Conservation (phyloP, 2,797 vertebrate genomes). For the Peromyscus eremicus region DNA sequence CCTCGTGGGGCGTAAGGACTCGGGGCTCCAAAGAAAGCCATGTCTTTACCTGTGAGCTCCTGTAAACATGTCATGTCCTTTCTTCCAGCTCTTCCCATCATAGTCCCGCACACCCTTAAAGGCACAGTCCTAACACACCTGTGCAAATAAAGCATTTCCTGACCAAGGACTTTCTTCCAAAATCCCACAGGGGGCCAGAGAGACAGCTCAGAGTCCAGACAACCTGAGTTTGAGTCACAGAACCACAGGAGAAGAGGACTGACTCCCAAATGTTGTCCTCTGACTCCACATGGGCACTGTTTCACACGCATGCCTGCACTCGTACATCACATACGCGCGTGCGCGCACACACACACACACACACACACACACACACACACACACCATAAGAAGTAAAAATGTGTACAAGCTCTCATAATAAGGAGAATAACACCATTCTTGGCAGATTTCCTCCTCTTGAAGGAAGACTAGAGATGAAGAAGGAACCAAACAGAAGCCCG, state of each 20-base stretch:
- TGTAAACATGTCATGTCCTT: neutral
- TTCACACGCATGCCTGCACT: neutral
- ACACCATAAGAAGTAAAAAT: neutral
- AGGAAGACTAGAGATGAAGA: constrained; percentile 27
- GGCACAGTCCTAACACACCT: neutral
- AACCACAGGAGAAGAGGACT: neutral
- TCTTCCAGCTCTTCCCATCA: neutral
- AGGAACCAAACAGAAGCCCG: neutral
- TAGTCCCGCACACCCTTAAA: neutral
- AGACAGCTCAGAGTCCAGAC: neutral
- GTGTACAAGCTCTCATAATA: neutral
- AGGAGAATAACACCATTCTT: neutral
- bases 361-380: neutral
- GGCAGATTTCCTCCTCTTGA: neutral
- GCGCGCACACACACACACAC: neutral
- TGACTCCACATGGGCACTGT: neutral
- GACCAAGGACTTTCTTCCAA: neutral
- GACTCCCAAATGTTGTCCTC: neutral
- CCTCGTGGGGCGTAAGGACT: neutral
- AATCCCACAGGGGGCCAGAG: neutral
- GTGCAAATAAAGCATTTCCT: neutral
- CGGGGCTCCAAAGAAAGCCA: neutral
- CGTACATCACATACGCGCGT: too few species aligned
- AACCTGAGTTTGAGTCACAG: neutral
- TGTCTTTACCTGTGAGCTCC: neutral